Percentiles rank a stretch among this genome's conserved stretches.
Conservation (phyloP, 2,113 vertebrate genomes). For the Hemiprocne comata region DNA sequence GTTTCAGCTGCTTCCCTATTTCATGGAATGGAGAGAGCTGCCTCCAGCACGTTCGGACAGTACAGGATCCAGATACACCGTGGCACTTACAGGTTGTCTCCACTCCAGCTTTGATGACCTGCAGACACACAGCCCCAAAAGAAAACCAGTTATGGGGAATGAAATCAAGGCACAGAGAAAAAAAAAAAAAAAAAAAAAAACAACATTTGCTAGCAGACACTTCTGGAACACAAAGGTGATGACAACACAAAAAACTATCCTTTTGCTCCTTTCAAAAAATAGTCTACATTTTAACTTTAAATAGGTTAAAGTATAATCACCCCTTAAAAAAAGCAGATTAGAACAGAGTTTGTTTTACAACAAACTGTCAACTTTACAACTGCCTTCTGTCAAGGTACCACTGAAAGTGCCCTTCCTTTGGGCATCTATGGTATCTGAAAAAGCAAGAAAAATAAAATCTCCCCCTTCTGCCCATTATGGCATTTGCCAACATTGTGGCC, state of each 20-base stretch:
- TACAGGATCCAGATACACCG: constrained; percentile 95
- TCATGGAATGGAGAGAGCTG: constrained; percentile 97
- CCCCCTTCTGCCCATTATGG: neutral
- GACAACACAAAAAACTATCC: neutral
- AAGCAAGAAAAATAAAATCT: neutral
- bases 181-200: rapidly evolving
- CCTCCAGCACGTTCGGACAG: constrained; percentile 95
- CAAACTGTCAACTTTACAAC: no score
- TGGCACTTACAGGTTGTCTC: constrained; percentile 99
- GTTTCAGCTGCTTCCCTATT: constrained; percentile 94
- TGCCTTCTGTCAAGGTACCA: neutral
- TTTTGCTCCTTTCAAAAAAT: neutral
- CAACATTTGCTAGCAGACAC: neutral
- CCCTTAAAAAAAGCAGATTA: neutral
- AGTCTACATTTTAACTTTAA: neutral
- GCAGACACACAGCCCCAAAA: neutral
- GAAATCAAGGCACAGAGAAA: neutral
- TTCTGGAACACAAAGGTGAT: neutral
- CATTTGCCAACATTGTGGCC: neutral
- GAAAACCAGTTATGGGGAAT: neutral
- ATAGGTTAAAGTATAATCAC: neutral
- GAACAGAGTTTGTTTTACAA: neutral
- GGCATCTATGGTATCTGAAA: neutral
- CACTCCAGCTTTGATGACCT: constrained; percentile 96
- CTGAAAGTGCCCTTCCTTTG: neutral